Evolutionary conservation across 2,888 invertebrate genomes (phyloP).

Genomic region (Bugulina stolonifera): DNA sequence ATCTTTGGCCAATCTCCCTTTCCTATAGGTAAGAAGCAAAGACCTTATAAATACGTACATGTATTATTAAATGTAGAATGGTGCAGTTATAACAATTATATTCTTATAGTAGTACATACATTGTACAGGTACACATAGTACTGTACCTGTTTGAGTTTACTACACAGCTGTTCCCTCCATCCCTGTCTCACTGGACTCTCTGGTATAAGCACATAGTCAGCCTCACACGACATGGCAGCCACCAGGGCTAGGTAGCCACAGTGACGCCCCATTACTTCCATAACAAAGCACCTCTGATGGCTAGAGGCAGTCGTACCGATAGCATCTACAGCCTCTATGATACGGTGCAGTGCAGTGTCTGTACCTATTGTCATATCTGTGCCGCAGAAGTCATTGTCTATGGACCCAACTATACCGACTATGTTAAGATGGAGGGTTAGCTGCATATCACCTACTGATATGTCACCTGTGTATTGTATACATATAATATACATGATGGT

Average conservation of each 20-base stretch:
- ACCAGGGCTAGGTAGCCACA: conserved; percentile 98
- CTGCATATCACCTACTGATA: conserved; percentile 70
- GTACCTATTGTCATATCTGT: conserved; percentile 99
- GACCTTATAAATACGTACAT: too few relatives aligned
- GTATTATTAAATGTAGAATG: too few relatives aligned
- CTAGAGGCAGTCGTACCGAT: conserved; percentile 94
- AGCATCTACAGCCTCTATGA: conserved; percentile 96
- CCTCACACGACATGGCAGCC: conserved; percentile 88
- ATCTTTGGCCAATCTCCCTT: conserved; percentile 80
- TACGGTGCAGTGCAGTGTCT: conserved; percentile 92
- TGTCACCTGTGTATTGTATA: too few relatives aligned
- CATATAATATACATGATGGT: too few relatives aligned
- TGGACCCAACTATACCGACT: conserved; percentile 96
- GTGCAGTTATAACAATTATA: too few relatives aligned
- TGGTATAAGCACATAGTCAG: conserved; percentile 96
- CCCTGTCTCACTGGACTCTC: conserved; percentile 88
- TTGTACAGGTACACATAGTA: too few relatives aligned
- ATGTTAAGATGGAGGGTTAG: conserved; percentile 77
- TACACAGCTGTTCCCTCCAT: conserved; percentile 87
- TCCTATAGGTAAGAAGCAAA: too few relatives aligned
- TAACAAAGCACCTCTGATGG: conserved; percentile 97
- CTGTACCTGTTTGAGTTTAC: conserved; percentile 62
- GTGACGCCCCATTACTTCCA: conserved; percentile 99
- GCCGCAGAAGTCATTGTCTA: conserved; percentile 99
- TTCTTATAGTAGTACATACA: too few relatives aligned